A percentile compares a stretch with the other conserved stretches of the same genome.
phyloP scores from a whole-genome alignment of 2,888 invertebrate genomes.

The Eupelmus urozonus region DNA sequence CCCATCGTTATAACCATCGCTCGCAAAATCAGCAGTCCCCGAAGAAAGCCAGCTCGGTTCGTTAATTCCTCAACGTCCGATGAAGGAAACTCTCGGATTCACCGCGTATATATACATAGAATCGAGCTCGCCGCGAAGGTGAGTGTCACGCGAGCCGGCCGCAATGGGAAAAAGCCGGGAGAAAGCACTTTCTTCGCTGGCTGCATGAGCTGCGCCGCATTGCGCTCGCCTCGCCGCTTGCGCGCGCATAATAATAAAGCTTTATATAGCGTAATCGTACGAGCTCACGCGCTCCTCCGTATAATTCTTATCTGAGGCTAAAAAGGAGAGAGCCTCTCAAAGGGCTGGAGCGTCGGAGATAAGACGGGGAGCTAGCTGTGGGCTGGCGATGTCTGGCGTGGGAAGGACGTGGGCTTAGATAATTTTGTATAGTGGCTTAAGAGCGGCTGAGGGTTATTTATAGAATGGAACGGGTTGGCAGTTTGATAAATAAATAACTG shows the following conservation, averaged over 20 bases:
- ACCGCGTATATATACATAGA: not conserved
- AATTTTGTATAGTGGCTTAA: too few species aligned
- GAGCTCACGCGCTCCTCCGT: not conserved
- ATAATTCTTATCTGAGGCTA: conserved; percentile 26
- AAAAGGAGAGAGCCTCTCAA: not conserved
- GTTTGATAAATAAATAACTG: too few species aligned
- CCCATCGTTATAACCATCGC: too few species aligned
- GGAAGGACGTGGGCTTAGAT: too few species aligned
- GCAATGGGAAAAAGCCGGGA: conserved; percentile 67
- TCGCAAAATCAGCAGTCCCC: too few species aligned
- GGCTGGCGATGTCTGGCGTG: too few species aligned
- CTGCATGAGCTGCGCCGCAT: too few species aligned
- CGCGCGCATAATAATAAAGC: not conserved
- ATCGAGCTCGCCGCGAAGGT: conserved; percentile 13
- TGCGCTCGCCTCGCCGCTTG: conserved; percentile 9
- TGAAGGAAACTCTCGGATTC: conserved; percentile 28
- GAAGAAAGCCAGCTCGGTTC: too few species aligned
- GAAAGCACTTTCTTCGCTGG: conserved; percentile 70
- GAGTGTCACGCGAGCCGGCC: conserved; percentile 48
- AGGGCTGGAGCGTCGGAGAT: too few species aligned
- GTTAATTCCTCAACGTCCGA: conserved; percentile 29
- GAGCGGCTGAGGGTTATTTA: too few species aligned
- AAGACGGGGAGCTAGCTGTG: too few species aligned
- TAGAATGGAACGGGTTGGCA: too few species aligned
- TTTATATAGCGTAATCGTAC: conserved; percentile 25